phyloP scores from a whole-genome alignment of 2,888 invertebrate species.

The Ophion slaviceki region DNA sequence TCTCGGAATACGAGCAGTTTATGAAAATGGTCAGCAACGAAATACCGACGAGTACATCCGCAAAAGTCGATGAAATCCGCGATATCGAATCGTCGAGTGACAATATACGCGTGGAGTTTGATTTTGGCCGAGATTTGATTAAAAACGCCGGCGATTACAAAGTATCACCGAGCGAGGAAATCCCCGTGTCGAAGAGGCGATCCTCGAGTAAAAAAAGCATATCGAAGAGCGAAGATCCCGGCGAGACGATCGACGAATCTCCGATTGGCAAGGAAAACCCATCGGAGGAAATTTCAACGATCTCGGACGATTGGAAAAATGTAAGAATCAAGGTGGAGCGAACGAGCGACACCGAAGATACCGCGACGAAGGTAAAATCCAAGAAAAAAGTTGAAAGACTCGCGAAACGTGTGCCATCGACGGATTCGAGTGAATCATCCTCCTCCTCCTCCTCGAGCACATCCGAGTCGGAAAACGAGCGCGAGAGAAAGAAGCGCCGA shows the following conservation, averaged over 20 bases:
- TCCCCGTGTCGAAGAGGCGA: constrained; percentile 14
- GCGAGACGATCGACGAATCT: constrained; percentile 12
- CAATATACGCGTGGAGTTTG: constrained; percentile 61
- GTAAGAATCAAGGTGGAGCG: constrained; percentile 78
- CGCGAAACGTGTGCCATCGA: constrained; percentile 54
- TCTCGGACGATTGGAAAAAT: constrained; percentile 80
- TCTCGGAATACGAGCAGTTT: constrained; percentile 86
- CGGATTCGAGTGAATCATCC: constrained; percentile 66
- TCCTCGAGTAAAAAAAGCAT: constrained; percentile 16
- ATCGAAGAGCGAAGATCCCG: constrained; percentile 19
- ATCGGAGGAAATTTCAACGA: constrained; percentile 61
- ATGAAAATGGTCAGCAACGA: constrained; percentile 85
- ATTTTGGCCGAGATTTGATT: constrained; percentile 45
- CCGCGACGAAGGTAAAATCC: constrained; percentile 18
- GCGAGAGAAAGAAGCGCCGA: constrained; percentile 40
- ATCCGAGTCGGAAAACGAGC: constrained; percentile 72
- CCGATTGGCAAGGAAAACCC: constrained; percentile 16
- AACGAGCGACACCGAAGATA: constrained; percentile 73
- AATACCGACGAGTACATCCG: constrained; percentile 20
- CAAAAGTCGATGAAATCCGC: background rate
- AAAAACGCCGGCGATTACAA: constrained; percentile 39
- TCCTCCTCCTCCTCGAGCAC: constrained; percentile 70
- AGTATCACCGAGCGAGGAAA: background rate
- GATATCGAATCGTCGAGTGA: constrained; percentile 28
- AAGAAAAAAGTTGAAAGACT: constrained; percentile 41